Base-by-base conservation (phyloP, 2,888 invertebrate genomes). In the Sminthurinus aureus region DNA sequence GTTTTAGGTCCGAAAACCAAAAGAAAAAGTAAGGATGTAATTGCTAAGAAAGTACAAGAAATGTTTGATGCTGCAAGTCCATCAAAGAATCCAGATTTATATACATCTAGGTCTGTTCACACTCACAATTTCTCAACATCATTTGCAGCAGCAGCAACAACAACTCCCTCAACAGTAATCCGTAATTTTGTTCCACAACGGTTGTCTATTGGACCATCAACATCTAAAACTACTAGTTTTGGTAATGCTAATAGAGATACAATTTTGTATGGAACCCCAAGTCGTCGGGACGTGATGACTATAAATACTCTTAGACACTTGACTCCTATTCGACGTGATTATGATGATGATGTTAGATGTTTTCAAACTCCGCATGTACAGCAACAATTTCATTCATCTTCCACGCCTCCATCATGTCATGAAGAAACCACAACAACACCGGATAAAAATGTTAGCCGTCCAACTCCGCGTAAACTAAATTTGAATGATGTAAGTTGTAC, bases 41-140 rank as follows among this genome's bases (percentile, higher is more conserved):
- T 83, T n/a, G 64, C 82, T 9, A 77, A 67, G 58, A 77, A 83
- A 64, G 73, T 83, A 24, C 82, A 83, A 50, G 82, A 83, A 77
- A 82, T 82, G 77, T 74, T 81, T 81, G 74, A 74, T 77, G 82
- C 82, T n/a, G 82, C 82, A 24, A 83, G 82, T 50, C 82, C 82
- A 51, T 77, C 82, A 0, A 83, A 83, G 20, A 83, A 83, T 71
- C 78, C 82, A 9, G 24, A 83, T 15, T 26, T 83, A 6, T 83
- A 26, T 18, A 66, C 22, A 0, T n/a, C 3, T 22, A 18, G n/a
- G n/a, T n/a, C n/a, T 52, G 8, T 52, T 13, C 52, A 13, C 52
- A 52, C 52, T n/a, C n/a, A n/a, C n/a, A n/a, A n/a, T n/a, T n/a
- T n/a, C n/a, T 13, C 52, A 52, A 52, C 13, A 52, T 52, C 13